phyloP scores from a whole-genome alignment of 2,113 vertebrate species.

The Phainopepla nitens region DNA sequence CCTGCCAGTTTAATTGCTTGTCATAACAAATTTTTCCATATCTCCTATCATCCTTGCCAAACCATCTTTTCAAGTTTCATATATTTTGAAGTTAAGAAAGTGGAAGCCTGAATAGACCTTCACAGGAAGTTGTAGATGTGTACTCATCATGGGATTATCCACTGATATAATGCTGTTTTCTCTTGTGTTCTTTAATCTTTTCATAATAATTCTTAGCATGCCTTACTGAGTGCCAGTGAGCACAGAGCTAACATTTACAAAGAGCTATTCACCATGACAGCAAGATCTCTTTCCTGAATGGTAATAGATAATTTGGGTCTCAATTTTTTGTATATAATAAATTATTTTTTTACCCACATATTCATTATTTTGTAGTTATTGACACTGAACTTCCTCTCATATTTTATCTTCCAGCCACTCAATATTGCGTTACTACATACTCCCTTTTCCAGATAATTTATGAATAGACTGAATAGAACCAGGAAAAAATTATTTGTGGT shows the following conservation, averaged over 20 bases:
- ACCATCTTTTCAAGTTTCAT: background rate
- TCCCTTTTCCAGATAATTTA: background rate
- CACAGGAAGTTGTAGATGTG: background rate
- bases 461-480: background rate
- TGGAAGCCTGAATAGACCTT: background rate
- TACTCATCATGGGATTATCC: background rate
- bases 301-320: background rate
- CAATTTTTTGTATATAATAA: background rate
- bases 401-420: background rate
- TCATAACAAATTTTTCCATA: background rate
- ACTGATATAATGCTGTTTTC: background rate
- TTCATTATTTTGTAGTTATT: background rate
- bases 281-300: background rate
- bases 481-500: background rate
- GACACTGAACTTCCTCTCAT: background rate
- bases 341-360: background rate
- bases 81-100: background rate
- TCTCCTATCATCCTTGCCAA: background rate
- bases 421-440: background rate
- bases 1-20: background rate
- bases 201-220: background rate
- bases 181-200: background rate
- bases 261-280: background rate
- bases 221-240: background rate
- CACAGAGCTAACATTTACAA: conserved; percentile 5